Evolutionary conservation across 2,888 invertebrate genomes (phyloP).

Genomic region (Stenoptilia bipunctidactyla): DNA sequence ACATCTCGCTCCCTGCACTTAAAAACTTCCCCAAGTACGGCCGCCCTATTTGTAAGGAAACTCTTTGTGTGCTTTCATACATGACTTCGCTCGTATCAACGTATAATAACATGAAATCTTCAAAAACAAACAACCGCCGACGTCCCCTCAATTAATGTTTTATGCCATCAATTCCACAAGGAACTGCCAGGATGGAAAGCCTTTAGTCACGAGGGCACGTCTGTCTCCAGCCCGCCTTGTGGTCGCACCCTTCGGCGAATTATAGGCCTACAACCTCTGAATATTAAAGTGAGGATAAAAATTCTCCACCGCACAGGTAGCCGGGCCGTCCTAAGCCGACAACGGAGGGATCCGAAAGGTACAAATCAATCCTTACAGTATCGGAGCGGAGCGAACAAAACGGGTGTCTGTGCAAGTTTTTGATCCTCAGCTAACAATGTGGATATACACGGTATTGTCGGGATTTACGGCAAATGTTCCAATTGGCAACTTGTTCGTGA

Average conservation of each 20-base stretch:
- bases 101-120: background rate
- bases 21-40: no score
- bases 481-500: background rate
- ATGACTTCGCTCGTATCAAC: no score
- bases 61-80: background rate
- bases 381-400: slow-evolving; percentile 40
- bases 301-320: slow-evolving; percentile 53
- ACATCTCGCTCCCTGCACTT: no score
- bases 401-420: slow-evolving; percentile 41
- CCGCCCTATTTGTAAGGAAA: background rate
- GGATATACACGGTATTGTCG: slow-evolving; percentile 14
- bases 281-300: slow-evolving; percentile 58
- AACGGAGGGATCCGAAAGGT: slow-evolving; percentile 44
- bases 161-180: slow-evolving; percentile 29
- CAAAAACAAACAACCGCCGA: slow-evolving; percentile 6
- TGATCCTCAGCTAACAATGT: slow-evolving; percentile 46
- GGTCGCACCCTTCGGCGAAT: slow-evolving; percentile 50
- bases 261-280: slow-evolving; percentile 52
- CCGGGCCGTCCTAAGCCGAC: slow-evolving; percentile 51
- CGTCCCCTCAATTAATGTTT: slow-evolving; percentile 17
- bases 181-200: slow-evolving; percentile 30
- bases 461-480: background rate
- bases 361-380: slow-evolving; percentile 47
- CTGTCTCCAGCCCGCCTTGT: slow-evolving; percentile 29
- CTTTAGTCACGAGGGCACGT: slow-evolving; percentile 31